Evolutionary conservation across 2,888 invertebrate species (phyloP).

Genomic region (Acanthoscelides obtectus): DNA sequence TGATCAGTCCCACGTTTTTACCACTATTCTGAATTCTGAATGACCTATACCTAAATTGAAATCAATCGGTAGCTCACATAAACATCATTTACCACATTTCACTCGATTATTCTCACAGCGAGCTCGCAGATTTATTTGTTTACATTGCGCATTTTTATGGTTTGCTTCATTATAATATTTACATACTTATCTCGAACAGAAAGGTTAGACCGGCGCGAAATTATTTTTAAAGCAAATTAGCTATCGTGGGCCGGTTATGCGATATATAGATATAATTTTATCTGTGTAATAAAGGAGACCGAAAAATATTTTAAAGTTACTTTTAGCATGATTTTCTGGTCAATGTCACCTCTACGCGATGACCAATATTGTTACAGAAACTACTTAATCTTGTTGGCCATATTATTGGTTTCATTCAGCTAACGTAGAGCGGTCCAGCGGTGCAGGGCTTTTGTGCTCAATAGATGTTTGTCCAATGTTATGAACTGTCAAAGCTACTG

Average conservation of each 20-base stretch:
- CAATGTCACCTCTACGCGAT: too few species aligned
- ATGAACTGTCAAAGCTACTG: too few species aligned
- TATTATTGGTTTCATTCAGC: too few species aligned
- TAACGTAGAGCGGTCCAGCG: too few species aligned
- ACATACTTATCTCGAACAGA: neutral
- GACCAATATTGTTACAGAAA: too few species aligned
- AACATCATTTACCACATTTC: neutral
- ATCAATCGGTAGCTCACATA: neutral
- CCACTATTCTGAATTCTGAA: too few species aligned
- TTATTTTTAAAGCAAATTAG: neutral
- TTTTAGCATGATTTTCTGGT: too few species aligned
- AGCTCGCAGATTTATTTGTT: neutral
- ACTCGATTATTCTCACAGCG: neutral
- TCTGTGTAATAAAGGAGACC: neutral
- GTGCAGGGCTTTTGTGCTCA: too few species aligned
- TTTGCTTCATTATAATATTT: neutral
- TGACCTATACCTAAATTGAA: neutral
- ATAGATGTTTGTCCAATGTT: too few species aligned
- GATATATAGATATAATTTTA: neutral
- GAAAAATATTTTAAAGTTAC: too few species aligned
- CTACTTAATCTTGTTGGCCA: too few species aligned
- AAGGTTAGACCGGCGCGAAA: neutral
- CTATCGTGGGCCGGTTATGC: neutral
- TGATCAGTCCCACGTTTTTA: too few species aligned
- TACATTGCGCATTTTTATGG: neutral